These are phyloP conservation scores for Agrypnus murinus DNA, from an alignment of 2,888 invertebrate species.

Conservation along the genomic window DNA sequence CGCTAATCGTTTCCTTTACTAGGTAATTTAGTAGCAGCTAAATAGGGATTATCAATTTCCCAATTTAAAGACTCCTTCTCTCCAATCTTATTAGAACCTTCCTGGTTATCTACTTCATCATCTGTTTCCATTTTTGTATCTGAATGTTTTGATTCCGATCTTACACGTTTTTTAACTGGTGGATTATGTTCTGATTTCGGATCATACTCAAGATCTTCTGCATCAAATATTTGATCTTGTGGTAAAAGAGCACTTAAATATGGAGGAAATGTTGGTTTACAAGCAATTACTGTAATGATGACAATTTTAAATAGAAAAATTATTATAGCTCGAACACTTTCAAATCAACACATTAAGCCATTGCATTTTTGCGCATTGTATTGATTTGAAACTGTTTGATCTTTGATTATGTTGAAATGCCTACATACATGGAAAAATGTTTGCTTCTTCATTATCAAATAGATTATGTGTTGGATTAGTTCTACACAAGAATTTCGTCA, in stretches of 20 bases:
- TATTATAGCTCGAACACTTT: no score
- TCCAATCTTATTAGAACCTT: slow-evolving; percentile 65
- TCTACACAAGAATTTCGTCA: slow-evolving; percentile 95
- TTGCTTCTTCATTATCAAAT: slow-evolving; percentile 91
- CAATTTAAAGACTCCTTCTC: slow-evolving; percentile 71
- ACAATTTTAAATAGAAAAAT: slow-evolving; percentile 43
- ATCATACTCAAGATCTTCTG: slow-evolving; percentile 87
- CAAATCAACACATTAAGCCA: no score
- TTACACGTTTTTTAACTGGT: slow-evolving; percentile 65
- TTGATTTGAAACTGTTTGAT: no score
- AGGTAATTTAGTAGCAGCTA: slow-evolving; percentile 72
- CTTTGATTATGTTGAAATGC: background rate
- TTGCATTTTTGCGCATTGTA: no score
- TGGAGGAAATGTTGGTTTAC: slow-evolving; percentile 86
- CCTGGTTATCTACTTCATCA: slow-evolving; percentile 68
- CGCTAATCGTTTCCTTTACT: slow-evolving; percentile 54
- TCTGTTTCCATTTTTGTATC: slow-evolving; percentile 66
- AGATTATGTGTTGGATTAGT: slow-evolving; percentile 92
- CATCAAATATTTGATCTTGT: slow-evolving; percentile 95
- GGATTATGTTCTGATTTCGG: slow-evolving; percentile 71
- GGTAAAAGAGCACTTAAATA: slow-evolving; percentile 91
- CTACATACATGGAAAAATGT: slow-evolving; percentile 89
- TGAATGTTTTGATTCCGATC: slow-evolving; percentile 57
- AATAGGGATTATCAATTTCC: slow-evolving; percentile 84
- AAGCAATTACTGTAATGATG: slow-evolving; percentile 89